A percentile compares a stretch with the other conserved stretches of the same genome.
These are phyloP conservation scores for Heliconius congener DNA, from an alignment of 1,140 invertebrate genomes.

Conservation along the genomic window DNA sequence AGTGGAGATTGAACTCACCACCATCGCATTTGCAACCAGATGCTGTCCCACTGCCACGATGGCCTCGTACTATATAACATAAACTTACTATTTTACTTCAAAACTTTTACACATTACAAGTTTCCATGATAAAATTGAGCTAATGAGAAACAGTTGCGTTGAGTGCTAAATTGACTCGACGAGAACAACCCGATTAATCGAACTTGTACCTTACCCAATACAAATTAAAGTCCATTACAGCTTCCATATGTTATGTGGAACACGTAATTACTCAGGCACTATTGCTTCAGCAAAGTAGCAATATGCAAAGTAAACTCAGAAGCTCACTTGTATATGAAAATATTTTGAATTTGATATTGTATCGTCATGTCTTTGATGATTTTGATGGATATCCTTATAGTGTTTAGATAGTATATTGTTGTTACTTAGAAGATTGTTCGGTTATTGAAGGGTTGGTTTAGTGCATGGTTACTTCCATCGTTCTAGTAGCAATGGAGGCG, in stretches of 20 bases:
- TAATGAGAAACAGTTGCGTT: constrained; percentile 31
- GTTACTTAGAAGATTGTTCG: too few relatives aligned
- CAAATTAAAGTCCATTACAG: constrained; percentile 21
- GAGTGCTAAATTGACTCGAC: constrained; percentile 29
- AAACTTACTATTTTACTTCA: not conserved
- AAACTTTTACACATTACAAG: not conserved
- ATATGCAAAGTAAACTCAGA: constrained; percentile 28
- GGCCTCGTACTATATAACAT: too few relatives aligned
- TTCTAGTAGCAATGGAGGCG: too few relatives aligned
- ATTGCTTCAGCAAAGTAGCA: constrained; percentile 20
- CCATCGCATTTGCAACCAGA: too few relatives aligned
- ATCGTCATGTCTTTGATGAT: not conserved
- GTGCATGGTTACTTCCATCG: too few relatives aligned
- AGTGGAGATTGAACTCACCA: too few relatives aligned
- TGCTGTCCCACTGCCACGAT: too few relatives aligned
- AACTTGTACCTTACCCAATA: not conserved
- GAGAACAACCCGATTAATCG: not conserved
- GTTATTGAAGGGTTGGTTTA: too few relatives aligned
- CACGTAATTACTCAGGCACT: constrained; percentile 23
- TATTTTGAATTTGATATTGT: not conserved
- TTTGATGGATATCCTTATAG: not conserved
- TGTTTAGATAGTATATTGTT: not conserved
- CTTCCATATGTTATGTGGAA: not conserved
- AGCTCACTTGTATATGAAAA: constrained; percentile 1
- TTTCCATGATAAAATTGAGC: constrained; percentile 28